Conservation (phyloP, 2,888 invertebrate species). For the Helicoverpa assulta region DNA sequence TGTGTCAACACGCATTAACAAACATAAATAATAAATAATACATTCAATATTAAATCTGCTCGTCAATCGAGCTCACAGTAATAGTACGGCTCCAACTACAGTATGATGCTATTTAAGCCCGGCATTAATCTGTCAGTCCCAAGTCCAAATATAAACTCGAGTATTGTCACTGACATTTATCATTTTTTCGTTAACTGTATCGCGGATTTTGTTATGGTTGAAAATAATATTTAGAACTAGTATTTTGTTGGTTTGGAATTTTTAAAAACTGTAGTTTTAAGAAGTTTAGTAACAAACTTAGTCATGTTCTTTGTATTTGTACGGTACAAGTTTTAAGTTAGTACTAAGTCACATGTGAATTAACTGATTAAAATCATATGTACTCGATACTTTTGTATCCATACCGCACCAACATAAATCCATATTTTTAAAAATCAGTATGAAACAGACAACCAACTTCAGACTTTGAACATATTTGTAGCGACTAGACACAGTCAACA, state of each 20-base stretch:
- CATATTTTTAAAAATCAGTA: constrained; percentile 15
- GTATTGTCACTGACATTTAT: constrained; percentile 57
- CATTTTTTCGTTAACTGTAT: constrained; percentile 36
- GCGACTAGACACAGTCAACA: constrained; percentile 27
- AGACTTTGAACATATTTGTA: constrained; percentile 28
- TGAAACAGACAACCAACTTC: constrained; percentile 16
- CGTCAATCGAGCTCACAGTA: constrained; percentile 32
- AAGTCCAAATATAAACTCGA: constrained; percentile 58
- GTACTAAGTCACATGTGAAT: constrained; percentile 14
- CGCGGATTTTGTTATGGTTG: constrained; percentile 5
- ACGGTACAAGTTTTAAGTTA: neutral
- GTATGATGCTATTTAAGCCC: constrained; percentile 47
- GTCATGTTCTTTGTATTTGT: neutral
- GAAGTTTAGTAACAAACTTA: constrained; percentile 1
- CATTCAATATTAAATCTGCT: constrained; percentile 39
- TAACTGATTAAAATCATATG: constrained; percentile 5
- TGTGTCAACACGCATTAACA: constrained; percentile 51
- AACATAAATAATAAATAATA: constrained; percentile 33
- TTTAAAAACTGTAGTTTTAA: neutral
- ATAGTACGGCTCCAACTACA: constrained; percentile 40
- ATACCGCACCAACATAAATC: constrained; percentile 15
- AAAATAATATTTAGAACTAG: neutral
- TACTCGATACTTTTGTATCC: constrained; percentile 16
- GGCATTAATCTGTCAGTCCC: constrained; percentile 64
- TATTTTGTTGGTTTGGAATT: neutral